Conservation (phyloP, 1,140 invertebrate genomes). For the Diploscapter pachys region DNA sequence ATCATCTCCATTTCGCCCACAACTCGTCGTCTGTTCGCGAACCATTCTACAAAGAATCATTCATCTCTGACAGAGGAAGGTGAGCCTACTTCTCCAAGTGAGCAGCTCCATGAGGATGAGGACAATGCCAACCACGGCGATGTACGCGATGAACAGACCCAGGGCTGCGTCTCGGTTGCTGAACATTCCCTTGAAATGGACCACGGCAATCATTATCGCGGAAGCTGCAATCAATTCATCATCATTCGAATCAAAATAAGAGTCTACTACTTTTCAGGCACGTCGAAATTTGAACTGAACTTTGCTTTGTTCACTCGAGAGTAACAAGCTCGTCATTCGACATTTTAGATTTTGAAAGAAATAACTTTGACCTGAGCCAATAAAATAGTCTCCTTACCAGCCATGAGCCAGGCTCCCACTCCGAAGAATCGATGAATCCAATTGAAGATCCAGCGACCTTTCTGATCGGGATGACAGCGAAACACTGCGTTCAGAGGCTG, state of each 20-base stretch:
- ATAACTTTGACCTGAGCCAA: slow-evolving; percentile 14
- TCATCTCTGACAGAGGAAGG: neutral
- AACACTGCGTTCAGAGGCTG: slow-evolving; percentile 40
- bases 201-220: slow-evolving; percentile 39
- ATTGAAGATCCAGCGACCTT: slow-evolving; percentile 33
- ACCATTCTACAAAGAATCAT: slow-evolving; percentile 2
- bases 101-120: slow-evolving; percentile 32
- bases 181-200: slow-evolving; percentile 36
- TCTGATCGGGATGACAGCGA: slow-evolving; percentile 31
- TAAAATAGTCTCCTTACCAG: slow-evolving; percentile 15
- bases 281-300: neutral
- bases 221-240: slow-evolving; percentile 9
- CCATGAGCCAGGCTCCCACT: slow-evolving; percentile 16
- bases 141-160: slow-evolving; percentile 37
- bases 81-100: slow-evolving; percentile 10
- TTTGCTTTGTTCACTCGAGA: slow-evolving; percentile 13
- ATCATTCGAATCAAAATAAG: neutral
- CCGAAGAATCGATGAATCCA: slow-evolving; percentile 39
- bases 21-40: neutral
- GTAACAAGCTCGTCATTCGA: neutral
- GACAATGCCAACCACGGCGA: slow-evolving; percentile 21
- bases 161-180: slow-evolving; percentile 29
- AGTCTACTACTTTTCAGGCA: slow-evolving; percentile 1
- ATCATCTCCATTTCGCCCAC: slow-evolving; percentile 14
- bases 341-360: neutral